These are phyloP conservation scores for Lycaena phlaeas DNA, from an alignment of 2,888 invertebrate species.

Conservation along the genomic window DNA sequence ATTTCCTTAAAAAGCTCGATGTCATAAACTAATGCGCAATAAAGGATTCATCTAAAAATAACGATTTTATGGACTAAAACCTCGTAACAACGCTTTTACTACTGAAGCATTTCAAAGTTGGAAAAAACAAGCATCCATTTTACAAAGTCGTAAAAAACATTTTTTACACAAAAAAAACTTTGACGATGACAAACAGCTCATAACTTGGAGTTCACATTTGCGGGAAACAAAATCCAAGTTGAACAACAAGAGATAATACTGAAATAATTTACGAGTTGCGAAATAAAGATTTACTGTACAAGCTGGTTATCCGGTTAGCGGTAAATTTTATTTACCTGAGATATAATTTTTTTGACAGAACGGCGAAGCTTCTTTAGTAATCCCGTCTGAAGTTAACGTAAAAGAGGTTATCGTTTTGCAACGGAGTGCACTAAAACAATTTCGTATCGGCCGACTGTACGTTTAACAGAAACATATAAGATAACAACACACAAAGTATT, in stretches of 20 bases:
- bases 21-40: too few species aligned
- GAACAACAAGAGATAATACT: slow-evolving; percentile 22
- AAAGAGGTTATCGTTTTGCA: too few species aligned
- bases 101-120: slow-evolving; percentile 17
- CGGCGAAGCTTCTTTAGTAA: too few species aligned
- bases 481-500: too few species aligned
- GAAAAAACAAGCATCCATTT: slow-evolving; percentile 15
- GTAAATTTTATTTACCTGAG: background rate
- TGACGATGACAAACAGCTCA: slow-evolving; percentile 25
- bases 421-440: too few species aligned
- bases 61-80: background rate
- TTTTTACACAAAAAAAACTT: slow-evolving; percentile 18
- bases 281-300: background rate
- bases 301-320: too few species aligned
- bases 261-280: slow-evolving; percentile 29
- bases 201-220: slow-evolving; percentile 17
- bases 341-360: too few species aligned
- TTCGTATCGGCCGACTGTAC: too few species aligned
- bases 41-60: too few species aligned
- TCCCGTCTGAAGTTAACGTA: too few species aligned
- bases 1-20: too few species aligned
- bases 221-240: slow-evolving; percentile 22
- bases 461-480: too few species aligned
- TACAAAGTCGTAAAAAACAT: slow-evolving; percentile 20
- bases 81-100: slow-evolving; percentile 10